These are phyloP conservation scores for Labrus mixtus DNA, from an alignment of 2,113 vertebrate species.

Conservation along the genomic window DNA sequence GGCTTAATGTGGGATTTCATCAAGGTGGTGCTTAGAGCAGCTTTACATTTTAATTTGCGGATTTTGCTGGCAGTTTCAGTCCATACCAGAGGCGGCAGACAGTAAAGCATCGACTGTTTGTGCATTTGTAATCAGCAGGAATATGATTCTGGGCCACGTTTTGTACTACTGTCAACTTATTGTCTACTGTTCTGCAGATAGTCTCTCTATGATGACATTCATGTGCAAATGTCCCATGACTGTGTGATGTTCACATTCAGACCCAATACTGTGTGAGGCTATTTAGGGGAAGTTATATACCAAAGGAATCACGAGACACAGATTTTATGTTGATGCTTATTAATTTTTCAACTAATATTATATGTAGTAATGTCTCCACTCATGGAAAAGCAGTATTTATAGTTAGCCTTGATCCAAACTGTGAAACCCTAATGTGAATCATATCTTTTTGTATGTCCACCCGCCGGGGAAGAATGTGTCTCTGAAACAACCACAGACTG, in stretches of 20 bases:
- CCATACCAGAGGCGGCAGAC: conserved; percentile 37
- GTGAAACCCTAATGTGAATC: conserved; percentile 1
- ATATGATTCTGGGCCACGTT: conserved; percentile 46
- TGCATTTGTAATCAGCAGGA: conserved; percentile 45
- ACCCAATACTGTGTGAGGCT: background rate
- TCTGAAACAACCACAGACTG: background rate
- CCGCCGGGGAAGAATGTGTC: conserved; percentile 7
- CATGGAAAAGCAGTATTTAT: background rate
- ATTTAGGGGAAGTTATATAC: background rate
- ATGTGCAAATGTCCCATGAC: conserved; percentile 33
- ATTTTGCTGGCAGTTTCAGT: conserved; percentile 59
- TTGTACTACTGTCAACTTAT: conserved; percentile 45
- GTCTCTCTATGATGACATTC: conserved; percentile 42
- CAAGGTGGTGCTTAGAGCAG: conserved; percentile 74
- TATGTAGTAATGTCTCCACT: background rate
- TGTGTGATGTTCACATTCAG: conserved; percentile 11
- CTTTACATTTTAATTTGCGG: conserved; percentile 80
- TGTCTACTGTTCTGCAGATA: conserved; percentile 40
- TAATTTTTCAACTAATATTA: background rate
- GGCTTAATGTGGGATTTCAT: conserved; percentile 79
- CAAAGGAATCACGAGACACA: conserved; percentile 15
- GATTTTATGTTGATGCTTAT: conserved; percentile 10
- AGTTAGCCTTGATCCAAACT: conserved; percentile 4
- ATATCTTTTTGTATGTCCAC: conserved; percentile 2
- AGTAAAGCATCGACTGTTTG: conserved; percentile 34